Percentiles rank a stretch among this genome's conserved stretches.
phyloP scores from a whole-genome alignment of 2,113 vertebrate species.

The Furnarius figulus region DNA sequence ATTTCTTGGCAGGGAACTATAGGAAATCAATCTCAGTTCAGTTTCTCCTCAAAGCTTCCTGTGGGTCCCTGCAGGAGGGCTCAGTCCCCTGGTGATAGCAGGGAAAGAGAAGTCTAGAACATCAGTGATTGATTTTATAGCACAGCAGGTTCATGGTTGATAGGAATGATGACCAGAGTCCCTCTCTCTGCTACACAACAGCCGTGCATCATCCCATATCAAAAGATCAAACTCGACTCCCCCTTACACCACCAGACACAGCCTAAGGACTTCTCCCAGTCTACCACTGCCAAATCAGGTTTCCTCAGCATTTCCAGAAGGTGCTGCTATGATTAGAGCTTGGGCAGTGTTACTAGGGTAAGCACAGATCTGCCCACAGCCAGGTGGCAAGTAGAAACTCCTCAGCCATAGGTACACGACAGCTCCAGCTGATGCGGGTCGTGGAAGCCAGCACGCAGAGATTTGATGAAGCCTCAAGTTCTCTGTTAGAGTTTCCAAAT shows the following conservation, averaged over 20 bases:
- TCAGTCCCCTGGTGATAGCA: neutral
- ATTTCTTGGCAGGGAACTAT: neutral
- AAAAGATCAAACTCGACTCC: neutral
- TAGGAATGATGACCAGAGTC: neutral
- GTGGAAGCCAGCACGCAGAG: neutral
- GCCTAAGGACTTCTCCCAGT: neutral
- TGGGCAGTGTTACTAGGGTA: neutral
- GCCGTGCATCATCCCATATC: neutral
- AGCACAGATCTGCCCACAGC: neutral
- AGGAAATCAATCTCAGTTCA: neutral
- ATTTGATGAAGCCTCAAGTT: neutral
- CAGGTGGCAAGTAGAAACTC: neutral
- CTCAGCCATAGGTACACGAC: accelerated
- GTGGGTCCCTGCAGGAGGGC: neutral
- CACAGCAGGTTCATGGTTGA: neutral
- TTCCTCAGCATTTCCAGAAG: neutral
- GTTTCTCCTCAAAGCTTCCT: neutral
- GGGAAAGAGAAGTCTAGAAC: neutral
- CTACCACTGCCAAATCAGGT: neutral
- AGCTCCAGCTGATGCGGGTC: neutral
- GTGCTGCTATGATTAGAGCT: neutral
- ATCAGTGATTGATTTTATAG: neutral
- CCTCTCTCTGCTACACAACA: neutral
- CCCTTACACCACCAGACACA: neutral
- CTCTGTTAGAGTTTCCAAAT: too few relatives aligned